These are phyloP conservation scores for Nymphicus hollandicus DNA, from an alignment of 2,113 vertebrate species.

Conservation along the genomic window DNA sequence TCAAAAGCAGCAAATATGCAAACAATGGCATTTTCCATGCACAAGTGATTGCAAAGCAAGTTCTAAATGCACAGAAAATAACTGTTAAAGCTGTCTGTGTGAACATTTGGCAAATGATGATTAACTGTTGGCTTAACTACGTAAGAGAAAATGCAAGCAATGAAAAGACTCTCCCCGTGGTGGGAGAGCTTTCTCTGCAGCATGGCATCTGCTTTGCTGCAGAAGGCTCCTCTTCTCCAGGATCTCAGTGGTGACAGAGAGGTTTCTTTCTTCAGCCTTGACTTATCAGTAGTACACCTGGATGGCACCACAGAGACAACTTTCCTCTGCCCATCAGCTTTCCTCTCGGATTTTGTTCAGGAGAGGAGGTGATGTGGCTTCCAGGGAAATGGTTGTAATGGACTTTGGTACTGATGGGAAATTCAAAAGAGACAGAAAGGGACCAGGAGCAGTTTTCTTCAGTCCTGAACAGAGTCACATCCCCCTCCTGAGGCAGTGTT, in stretches of 20 bases:
- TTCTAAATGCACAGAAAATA: not conserved
- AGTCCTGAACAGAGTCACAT: not conserved
- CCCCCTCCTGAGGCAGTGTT: not conserved
- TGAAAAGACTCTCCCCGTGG: rapidly evolving
- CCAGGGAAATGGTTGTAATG: not conserved
- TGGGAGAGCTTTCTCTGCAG: rapidly evolving
- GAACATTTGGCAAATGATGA: not conserved
- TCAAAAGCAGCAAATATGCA: not conserved
- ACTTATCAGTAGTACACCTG: not conserved
- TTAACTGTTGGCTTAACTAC: not conserved
- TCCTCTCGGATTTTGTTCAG: not conserved
- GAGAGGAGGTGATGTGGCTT: not conserved
- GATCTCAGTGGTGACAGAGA: not conserved
- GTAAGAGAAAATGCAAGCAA: not conserved
- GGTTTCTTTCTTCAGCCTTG: not conserved
- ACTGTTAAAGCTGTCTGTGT: not conserved
- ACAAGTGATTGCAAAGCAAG: not conserved
- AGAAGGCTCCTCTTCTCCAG: not conserved
- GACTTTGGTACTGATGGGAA: not conserved
- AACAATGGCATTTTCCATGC: not conserved
- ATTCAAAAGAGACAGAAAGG: not conserved
- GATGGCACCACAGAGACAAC: not conserved
- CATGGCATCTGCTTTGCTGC: not conserved
- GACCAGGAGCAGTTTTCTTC: not conserved
- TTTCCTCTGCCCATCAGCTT: not conserved